Conservation (phyloP, 2,888 invertebrate genomes). For the Phyto melanocephala region DNA sequence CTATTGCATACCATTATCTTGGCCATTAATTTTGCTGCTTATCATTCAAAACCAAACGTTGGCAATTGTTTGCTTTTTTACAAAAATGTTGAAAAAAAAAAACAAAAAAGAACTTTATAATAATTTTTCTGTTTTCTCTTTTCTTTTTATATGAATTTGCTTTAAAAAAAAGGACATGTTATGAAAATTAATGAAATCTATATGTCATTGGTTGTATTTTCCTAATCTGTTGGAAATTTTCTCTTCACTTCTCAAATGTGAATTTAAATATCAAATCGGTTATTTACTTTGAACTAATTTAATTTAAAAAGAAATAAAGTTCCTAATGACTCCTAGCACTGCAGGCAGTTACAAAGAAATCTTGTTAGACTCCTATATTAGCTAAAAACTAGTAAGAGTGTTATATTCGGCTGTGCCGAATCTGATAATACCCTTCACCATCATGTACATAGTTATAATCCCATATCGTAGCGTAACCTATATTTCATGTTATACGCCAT, state of each 20-base stretch:
- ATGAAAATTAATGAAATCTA: slow-evolving; percentile 55
- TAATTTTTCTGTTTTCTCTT: slow-evolving; percentile 8
- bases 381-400: no score
- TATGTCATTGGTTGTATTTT: slow-evolving; percentile 65
- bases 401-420: no score
- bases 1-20: slow-evolving; percentile 51
- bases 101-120: slow-evolving; percentile 47
- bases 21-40: slow-evolving; percentile 72
- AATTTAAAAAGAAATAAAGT: no score
- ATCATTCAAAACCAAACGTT: slow-evolving; percentile 75
- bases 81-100: slow-evolving; percentile 12
- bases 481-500: no score
- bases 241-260: slow-evolving; percentile 47
- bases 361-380: no score
- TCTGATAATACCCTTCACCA: no score
- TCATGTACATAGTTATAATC: no score
- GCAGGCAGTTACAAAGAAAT: no score
- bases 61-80: slow-evolving; percentile 65
- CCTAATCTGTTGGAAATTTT: slow-evolving; percentile 43
- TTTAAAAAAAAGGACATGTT: slow-evolving; percentile 32
- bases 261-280: slow-evolving; percentile 71
- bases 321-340: no score
- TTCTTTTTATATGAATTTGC: not conserved
- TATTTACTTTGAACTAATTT: no score
- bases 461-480: no score